phyloP scores from a whole-genome alignment of 2,797 vertebrate genomes.

The Babyrousa celebensis region DNA sequence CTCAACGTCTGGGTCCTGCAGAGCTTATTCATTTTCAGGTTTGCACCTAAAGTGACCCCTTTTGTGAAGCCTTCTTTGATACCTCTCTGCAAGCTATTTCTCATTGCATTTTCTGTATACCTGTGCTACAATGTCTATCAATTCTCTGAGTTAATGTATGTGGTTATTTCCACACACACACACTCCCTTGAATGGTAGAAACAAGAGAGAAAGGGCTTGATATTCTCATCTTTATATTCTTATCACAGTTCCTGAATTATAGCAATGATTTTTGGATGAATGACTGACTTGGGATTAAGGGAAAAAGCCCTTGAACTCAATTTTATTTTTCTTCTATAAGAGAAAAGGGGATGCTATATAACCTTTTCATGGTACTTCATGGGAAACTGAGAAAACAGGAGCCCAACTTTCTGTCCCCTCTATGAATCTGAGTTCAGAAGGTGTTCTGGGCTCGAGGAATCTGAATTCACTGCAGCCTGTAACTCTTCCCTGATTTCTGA shows the following conservation, averaged over 20 bases:
- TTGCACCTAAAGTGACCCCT: neutral
- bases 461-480: neutral
- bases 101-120: neutral
- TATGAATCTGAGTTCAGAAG: constrained; percentile 37
- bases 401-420: neutral
- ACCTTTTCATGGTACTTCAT: neutral
- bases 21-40: neutral
- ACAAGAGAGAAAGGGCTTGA: neutral
- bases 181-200: neutral
- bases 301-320: neutral
- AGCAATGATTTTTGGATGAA: neutral
- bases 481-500: constrained; percentile 62
- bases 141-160: neutral
- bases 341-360: neutral
- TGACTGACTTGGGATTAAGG: constrained; percentile 21
- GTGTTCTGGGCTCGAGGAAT: neutral
- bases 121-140: neutral
- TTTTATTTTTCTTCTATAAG: constrained; percentile 2
- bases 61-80: neutral
- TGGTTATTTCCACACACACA: neutral
- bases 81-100: neutral
- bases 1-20: neutral
- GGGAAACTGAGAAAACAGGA: neutral
- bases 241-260: neutral
- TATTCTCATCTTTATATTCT: neutral